Percentiles rank a stretch among this genome's conserved stretches.
Conservation (phyloP, 2,113 vertebrate species). For the Brachirus orientalis region DNA sequence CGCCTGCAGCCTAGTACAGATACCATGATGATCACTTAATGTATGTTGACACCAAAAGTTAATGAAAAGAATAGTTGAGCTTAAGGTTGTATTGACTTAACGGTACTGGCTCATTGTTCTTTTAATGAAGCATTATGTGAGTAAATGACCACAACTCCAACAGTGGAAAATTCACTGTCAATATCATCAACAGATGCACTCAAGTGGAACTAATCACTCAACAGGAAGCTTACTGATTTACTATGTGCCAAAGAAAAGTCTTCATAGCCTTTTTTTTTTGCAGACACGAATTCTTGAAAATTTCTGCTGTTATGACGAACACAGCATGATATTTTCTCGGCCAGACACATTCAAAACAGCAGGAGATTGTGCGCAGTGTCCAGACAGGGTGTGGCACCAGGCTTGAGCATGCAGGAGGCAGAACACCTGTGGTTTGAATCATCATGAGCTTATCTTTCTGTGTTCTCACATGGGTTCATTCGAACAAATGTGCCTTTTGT, state of each 20-base stretch:
- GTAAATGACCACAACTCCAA: conserved; percentile 1
- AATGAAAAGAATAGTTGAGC: background rate
- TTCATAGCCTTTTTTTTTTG: background rate
- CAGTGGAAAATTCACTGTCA: background rate
- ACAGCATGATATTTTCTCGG: too few relatives aligned
- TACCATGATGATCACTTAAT: conserved; percentile 30
- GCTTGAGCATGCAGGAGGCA: too few relatives aligned
- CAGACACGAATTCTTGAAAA: too few relatives aligned
- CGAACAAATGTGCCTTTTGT: too few relatives aligned
- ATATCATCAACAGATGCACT: background rate
- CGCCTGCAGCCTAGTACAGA: conserved; percentile 36
- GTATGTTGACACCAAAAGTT: conserved; percentile 20
- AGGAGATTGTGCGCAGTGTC: too few relatives aligned
- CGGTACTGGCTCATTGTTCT: conserved; percentile 3
- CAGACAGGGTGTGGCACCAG: too few relatives aligned
- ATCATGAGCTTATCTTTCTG: too few relatives aligned
- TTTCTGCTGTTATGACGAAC: too few relatives aligned
- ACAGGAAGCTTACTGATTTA: background rate
- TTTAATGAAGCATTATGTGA: conserved; percentile 6
- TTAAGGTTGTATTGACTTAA: background rate
- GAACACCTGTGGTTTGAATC: too few relatives aligned
- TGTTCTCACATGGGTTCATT: too few relatives aligned
- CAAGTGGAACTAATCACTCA: background rate
- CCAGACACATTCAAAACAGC: too few relatives aligned
- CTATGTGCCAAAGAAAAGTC: background rate